Evolutionary conservation across 2,888 invertebrate species (phyloP), one percentile per base, ranked within the genome.

Genomic region (Iphiclides podalirius): DNA sequence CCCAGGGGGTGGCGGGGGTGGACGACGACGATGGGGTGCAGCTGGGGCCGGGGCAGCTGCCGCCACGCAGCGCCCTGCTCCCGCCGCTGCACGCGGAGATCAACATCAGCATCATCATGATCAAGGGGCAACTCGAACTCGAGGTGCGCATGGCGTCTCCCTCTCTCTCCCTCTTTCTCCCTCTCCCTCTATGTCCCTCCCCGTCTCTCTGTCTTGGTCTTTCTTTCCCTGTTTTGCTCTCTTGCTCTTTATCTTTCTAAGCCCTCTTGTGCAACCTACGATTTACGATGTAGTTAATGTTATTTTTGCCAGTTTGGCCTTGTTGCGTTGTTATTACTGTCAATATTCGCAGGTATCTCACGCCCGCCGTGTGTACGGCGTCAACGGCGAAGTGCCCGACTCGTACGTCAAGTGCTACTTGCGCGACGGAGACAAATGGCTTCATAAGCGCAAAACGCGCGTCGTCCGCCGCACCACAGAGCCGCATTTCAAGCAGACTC

Each of bases 331-430:
- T n/a, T n/a, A n/a, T n/a, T n/a, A n/a, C n/a, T n/a, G n/a, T n/a
- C n/a, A n/a, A n/a, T n/a, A n/a, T n/a, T n/a, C n/a, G 20, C 37
- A 88, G 88, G 81, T 89, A 49, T 85, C 86, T 26, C 84, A 84
- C 57, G 87, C 85, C 14, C 86, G 87, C 46, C 81, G 86, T 45
- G 87, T 85, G 51, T 85, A 87, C 59, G 88, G 88, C 45, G 92
- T 92, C 47, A 93, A 94, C 66, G 91, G 91, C 52, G 94, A 94
- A 65, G 93, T 93, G 43, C 90, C 93, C 72, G 97, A 98, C 75
- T 97, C 97, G 13, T 98, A 98, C 85, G 96, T 97, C 45, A 97
- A 98, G 84, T 97, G 96, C 59, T 97, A 97, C 75, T 90, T 97
- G 52, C 93, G 96, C 51, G 96, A 97, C 71, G 95, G 95, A 15